Conservation (phyloP, 2,797 vertebrate species). For the Aphelocoma californica region DNA sequence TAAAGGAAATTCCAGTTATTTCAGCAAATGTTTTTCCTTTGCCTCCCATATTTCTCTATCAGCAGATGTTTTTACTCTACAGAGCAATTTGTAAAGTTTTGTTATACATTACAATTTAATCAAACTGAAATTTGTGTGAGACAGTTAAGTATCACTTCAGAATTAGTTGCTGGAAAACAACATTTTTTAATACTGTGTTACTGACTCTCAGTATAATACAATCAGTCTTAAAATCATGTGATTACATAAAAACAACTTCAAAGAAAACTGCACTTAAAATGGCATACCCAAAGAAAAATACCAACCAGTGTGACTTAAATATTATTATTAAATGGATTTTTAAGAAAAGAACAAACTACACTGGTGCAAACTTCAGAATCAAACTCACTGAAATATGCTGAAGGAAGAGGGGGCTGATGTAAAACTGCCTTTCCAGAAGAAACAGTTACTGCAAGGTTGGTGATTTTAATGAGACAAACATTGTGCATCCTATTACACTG, state of each 20-base stretch:
- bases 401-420: neutral
- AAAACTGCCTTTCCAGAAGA: neutral
- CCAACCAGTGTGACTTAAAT: neutral
- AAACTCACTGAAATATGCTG: neutral
- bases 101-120: neutral
- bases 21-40: neutral
- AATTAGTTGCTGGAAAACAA: neutral
- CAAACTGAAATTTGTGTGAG: neutral
- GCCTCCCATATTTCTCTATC: neutral
- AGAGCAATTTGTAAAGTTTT: neutral
- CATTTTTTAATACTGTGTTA: neutral
- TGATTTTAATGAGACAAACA: neutral
- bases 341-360: neutral
- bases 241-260: neutral
- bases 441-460: neutral
- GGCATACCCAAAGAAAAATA: neutral
- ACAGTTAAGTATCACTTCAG: neutral
- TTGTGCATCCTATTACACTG: neutral
- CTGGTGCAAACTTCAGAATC: neutral
- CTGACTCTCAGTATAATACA: neutral
- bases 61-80: neutral
- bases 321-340: neutral
- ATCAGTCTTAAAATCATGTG: neutral
- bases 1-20: neutral
- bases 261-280: neutral